phyloP scores from a whole-genome alignment of 2,797 vertebrate genomes.

The Eurystomus glaucurus region DNA sequence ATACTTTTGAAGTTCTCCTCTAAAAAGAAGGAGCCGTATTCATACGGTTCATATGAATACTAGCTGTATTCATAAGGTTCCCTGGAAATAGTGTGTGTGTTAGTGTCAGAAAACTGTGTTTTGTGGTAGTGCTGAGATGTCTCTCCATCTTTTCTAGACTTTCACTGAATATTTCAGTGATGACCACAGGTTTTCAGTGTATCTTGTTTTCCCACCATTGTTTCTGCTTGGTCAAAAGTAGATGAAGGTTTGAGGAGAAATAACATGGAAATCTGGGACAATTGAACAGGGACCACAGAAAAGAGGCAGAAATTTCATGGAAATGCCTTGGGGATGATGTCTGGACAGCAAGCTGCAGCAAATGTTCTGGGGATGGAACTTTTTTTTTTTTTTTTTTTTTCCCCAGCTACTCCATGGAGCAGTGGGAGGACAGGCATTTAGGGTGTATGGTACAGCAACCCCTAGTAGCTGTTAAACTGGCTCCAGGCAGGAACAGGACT shows the following conservation, averaged over 20 bases:
- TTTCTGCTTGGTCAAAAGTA: not conserved
- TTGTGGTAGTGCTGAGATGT: rapidly evolving
- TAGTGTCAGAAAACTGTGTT: not conserved
- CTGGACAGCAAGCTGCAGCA: not conserved
- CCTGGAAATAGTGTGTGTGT: not conserved
- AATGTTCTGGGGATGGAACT: not conserved
- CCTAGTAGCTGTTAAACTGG: not conserved
- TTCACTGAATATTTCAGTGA: not conserved
- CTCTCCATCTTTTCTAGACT: not conserved
- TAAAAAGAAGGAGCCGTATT: not conserved
- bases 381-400: not conserved
- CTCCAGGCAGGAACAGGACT: not conserved
- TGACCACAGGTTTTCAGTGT: not conserved
- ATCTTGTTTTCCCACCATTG: not conserved
- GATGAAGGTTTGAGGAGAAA: conserved; percentile 11
- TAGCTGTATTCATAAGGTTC: not conserved
- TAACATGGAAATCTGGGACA: not conserved
- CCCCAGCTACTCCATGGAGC: not conserved
- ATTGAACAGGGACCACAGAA: not conserved
- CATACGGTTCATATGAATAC: not conserved
- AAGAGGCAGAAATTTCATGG: not conserved
- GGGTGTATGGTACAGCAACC: not conserved
- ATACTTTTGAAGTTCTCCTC: not conserved
- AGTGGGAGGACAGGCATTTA: not conserved
- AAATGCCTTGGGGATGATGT: not conserved